phyloP scores from a whole-genome alignment of 2,113 vertebrate genomes.

The Pyrgilauda ruficollis region DNA sequence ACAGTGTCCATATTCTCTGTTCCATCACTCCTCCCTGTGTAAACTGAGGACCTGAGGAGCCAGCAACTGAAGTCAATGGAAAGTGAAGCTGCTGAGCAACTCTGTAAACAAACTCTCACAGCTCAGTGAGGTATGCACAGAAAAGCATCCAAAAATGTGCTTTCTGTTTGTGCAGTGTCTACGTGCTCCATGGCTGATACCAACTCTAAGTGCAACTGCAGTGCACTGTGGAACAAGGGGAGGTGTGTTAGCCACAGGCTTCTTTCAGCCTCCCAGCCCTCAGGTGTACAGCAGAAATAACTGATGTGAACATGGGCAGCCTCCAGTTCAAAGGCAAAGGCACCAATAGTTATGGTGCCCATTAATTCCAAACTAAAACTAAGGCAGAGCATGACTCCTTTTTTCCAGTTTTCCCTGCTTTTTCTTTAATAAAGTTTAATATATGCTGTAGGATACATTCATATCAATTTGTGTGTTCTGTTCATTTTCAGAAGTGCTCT shows the following conservation, averaged over 20 bases:
- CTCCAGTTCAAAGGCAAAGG: neutral
- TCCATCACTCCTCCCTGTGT: neutral
- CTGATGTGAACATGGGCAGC: neutral
- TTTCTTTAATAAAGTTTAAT: neutral
- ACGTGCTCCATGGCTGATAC: neutral
- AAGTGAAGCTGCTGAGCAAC: constrained; percentile 47
- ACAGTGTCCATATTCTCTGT: neutral
- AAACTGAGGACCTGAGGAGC: neutral
- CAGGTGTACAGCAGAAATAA: neutral
- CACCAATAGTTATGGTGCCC: neutral
- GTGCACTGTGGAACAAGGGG: neutral
- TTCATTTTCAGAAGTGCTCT: neutral
- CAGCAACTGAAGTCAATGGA: constrained; percentile 27
- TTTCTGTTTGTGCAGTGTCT: neutral
- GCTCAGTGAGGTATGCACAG: neutral
- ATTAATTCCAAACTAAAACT: neutral
- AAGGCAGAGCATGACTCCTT: neutral
- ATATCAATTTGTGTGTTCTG: neutral
- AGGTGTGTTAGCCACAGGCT: neutral
- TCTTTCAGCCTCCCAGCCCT: neutral
- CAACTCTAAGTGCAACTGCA: neutral
- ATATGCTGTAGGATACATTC: neutral
- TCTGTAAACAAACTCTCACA: constrained; percentile 32
- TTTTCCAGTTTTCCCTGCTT: neutral
- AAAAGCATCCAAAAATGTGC: neutral